Conservation (phyloP, 2,888 invertebrate genomes). For the Fragum fragum region DNA sequence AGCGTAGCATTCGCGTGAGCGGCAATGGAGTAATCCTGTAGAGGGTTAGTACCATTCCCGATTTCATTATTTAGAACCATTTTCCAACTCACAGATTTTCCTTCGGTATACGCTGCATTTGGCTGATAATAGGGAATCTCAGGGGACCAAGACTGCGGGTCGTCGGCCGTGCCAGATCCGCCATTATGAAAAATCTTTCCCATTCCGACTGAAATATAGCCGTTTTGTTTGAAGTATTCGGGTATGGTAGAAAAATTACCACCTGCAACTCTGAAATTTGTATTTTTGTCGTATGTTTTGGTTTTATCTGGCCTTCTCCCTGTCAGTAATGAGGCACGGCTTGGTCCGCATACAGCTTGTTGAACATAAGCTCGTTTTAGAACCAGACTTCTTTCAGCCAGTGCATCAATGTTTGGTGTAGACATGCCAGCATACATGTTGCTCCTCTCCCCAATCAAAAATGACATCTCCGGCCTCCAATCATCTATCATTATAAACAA, state of each 20-base stretch:
- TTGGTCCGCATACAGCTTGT: conserved; percentile 13
- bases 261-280: conserved; percentile 7
- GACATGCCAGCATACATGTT: neutral
- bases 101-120: neutral
- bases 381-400: conserved; percentile 5
- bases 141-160: neutral
- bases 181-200: conserved; percentile 17
- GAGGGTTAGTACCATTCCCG: neutral
- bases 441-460: neutral
- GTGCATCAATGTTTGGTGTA: conserved; percentile 3
- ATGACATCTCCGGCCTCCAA: conserved; percentile 10
- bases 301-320: conserved; percentile 7
- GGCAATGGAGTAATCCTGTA: neutral
- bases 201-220: conserved; percentile 1
- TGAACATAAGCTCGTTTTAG: conserved; percentile 18
- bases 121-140: neutral
- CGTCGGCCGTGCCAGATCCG: neutral
- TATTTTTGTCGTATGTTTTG: neutral
- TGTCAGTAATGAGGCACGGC: neutral
- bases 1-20: neutral
- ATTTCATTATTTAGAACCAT: neutral
- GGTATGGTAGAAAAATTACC: conserved; percentile 19
- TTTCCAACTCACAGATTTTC: neutral
- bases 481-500: conserved; percentile 18
- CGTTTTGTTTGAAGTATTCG: conserved; percentile 14